Base-by-base conservation (phyloP, 2,113 vertebrate genomes). In the Amphilophus citrinellus region DNA sequence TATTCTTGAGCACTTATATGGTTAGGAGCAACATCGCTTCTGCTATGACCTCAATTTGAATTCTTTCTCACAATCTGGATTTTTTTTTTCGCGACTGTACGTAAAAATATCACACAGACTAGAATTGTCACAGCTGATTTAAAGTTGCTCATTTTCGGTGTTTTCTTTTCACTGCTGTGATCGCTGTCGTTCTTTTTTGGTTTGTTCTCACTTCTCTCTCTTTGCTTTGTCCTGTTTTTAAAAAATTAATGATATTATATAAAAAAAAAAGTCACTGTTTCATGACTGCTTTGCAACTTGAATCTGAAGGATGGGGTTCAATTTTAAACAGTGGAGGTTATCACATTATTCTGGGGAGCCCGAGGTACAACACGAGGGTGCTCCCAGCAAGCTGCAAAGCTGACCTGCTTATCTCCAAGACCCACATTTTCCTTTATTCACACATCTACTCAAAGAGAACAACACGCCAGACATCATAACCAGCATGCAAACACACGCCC, bases 371-470 rank as follows among this genome's bases (percentile, higher is more conserved):
- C 76, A 84, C 1, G 18, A 88, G 77, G 84, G 78, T 76, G 78
- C 81, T 77, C 80, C 86, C 62, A 80, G 83, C 66, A 81, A 76
- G 87, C 85, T 89, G 68, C 59, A 77, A 80, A 84, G 78, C 59
- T 63, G 24, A 81, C 62, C 80, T 77, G 88, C 91, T 93, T 93
- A 92, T 94, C 92, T 91, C 79, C 20, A 57, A 80, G 75, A 82
- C 66, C 76, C 92, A 93, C 88, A 85, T 83, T 93, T 93, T 78
- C 86, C n/a, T 89, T 89, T 84, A 85, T 89, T 89, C 61, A 58
- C 30, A 86, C 42, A 80, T 47, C 18, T 14, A 58, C 44, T 85
- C 61, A 83, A 63, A 87, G 65, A 50, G 24, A 85, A 42, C 47
- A 71, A n/a, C 84, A 93, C 78, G 75, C 15, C 53, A 59, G 56